Percentiles rank a stretch among this genome's conserved stretches.
Conservation (phyloP, 2,113 vertebrate genomes). For the Hippotragus niger region DNA sequence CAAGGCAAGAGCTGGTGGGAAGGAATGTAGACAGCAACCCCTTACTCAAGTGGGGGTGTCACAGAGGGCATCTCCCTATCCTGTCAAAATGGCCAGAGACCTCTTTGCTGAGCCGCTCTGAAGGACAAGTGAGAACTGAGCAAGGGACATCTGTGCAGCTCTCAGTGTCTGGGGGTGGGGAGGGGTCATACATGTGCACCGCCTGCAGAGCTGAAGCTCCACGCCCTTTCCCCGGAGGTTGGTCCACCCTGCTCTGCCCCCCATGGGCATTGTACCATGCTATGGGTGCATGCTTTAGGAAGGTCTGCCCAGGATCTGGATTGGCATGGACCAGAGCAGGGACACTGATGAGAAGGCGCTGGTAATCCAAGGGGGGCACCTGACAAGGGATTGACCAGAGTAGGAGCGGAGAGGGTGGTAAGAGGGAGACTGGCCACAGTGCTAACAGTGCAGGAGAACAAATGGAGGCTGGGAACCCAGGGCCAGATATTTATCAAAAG, state of each 20-base stretch:
- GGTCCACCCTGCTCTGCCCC: not conserved
- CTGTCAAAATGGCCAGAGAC: not conserved
- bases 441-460: not conserved
- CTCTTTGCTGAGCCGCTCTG: not conserved
- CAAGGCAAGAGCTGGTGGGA: not conserved
- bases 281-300: not conserved
- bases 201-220: not conserved
- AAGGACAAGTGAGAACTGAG: not conserved
- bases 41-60: not conserved
- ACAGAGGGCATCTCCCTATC: not conserved
- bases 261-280: accelerated
- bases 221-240: not conserved
- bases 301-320: not conserved
- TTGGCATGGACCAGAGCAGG: not conserved
- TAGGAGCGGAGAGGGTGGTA: not conserved
- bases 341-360: not conserved
- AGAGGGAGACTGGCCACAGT: not conserved
- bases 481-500: not conserved
- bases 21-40: not conserved
- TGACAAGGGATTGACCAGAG: not conserved
- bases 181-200: not conserved
- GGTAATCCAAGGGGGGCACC: not conserved
- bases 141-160: not conserved
- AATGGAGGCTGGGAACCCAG: not conserved
- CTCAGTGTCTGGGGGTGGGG: not conserved